Conservation (phyloP, 2,888 invertebrate genomes). For the Scaptomyza flava region DNA sequence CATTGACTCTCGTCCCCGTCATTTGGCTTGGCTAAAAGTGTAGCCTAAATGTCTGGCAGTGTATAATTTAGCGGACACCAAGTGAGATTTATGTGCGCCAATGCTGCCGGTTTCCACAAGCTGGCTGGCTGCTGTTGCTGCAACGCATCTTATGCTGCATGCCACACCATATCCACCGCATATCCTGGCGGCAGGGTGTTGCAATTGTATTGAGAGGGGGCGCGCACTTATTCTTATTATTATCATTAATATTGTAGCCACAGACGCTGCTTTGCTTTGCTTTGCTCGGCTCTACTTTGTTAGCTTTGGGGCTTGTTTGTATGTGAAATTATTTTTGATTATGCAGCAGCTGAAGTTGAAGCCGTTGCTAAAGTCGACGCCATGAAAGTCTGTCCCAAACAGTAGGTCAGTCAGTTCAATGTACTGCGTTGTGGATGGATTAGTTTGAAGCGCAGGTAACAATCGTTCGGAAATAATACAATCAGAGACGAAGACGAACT, state of each 20-base stretch:
- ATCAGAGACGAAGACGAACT: constrained; percentile 18
- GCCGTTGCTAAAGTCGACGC: constrained; percentile 8
- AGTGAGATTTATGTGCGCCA: constrained; percentile 84
- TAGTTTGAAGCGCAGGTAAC: constrained; percentile 46
- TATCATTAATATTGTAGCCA: constrained; percentile 70
- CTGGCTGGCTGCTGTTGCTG: constrained; percentile 10
- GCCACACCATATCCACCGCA: constrained; percentile 27
- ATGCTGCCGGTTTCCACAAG: constrained; percentile 65
- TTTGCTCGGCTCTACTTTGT: too few species aligned
- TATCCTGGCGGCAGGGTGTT: constrained; percentile 56
- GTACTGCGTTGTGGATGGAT: constrained; percentile 66
- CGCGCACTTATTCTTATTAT: constrained; percentile 80
- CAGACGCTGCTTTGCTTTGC: constrained; percentile 32
- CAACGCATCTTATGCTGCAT: constrained; percentile 38
- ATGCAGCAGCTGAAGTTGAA: constrained; percentile 57
- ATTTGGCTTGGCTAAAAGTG: constrained; percentile 75
- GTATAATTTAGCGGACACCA: constrained; percentile 85
- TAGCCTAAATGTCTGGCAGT: constrained; percentile 84
- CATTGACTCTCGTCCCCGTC: neutral
- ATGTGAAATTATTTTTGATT: constrained; percentile 79
- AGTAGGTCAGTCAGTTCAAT: constrained; percentile 74
- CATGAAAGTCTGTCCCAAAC: constrained; percentile 48
- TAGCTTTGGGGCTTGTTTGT: constrained; percentile 78
- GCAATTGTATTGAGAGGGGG: constrained; percentile 69
- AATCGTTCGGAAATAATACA: constrained; percentile 24